Percentiles rank a stretch among this genome's conserved stretches.
Evolutionary conservation across 2,113 vertebrate genomes (phyloP).

Genomic region (Pogonocichla stellata): DNA sequence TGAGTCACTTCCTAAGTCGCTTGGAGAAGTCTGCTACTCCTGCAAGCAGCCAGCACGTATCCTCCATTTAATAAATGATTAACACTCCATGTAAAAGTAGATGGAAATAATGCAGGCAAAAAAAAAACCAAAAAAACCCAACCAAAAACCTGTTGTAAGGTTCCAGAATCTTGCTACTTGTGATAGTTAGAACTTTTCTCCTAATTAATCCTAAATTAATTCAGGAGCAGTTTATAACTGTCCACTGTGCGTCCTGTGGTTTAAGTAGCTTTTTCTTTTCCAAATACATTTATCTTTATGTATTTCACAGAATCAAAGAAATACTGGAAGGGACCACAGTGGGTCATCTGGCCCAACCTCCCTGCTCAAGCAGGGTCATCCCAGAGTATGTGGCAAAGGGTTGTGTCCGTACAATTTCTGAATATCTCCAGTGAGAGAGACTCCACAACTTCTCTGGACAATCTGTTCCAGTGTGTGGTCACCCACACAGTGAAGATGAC

Average conservation of each 20-base stretch:
- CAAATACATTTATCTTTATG: neutral
- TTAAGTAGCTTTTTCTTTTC: neutral
- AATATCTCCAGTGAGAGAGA: neutral
- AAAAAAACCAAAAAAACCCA: neutral
- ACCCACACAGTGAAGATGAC: rapidly evolving
- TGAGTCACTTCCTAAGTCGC: neutral
- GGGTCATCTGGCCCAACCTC: neutral
- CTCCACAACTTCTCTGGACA: neutral
- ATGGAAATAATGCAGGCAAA: neutral
- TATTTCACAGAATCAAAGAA: neutral
- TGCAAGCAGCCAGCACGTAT: neutral
- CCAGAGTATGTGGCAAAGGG: no score
- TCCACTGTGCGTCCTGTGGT: neutral
- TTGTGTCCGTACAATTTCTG: rapidly evolving
- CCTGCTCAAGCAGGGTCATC: neutral
- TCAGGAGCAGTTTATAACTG: neutral
- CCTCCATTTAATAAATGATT: neutral
- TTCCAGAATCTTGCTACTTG: neutral
- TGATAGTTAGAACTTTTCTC: neutral
- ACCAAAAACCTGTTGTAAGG: neutral
- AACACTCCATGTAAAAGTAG: neutral
- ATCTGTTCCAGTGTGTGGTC: neutral
- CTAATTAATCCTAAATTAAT: neutral
- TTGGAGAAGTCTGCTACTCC: neutral
- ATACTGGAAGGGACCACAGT: neutral